Evolutionary conservation across 1,140 invertebrate genomes (phyloP).

Genomic region (Atta colombica): DNA sequence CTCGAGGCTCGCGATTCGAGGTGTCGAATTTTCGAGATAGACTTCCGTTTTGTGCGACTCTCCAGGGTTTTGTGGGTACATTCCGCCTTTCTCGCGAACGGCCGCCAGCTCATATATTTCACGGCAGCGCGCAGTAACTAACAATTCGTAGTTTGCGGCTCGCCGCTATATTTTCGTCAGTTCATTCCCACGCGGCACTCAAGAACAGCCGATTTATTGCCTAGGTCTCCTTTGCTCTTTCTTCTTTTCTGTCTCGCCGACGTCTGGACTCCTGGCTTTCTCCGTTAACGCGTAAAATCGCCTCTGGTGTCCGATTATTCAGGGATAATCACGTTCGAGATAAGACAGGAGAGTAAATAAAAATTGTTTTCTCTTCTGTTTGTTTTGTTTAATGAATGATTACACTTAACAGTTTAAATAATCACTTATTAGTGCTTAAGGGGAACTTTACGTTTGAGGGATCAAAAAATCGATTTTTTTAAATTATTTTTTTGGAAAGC

Average conservation of each 20-base stretch:
- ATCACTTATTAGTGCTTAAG: background rate
- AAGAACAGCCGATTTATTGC: conserved; percentile 73
- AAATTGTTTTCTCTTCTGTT: background rate
- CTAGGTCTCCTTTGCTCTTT: background rate
- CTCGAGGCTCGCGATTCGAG: conserved; percentile 49
- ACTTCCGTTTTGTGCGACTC: conserved; percentile 41
- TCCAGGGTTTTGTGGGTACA: conserved; percentile 74
- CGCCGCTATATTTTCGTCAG: conserved; percentile 80
- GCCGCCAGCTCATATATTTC: conserved; percentile 74
- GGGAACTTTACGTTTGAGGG: no score
- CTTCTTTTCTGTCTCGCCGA: background rate
- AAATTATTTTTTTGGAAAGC: no score
- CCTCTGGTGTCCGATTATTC: conserved; percentile 48
- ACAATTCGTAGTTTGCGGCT: conserved; percentile 81
- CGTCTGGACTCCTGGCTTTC: conserved; percentile 32
- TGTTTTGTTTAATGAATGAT: background rate
- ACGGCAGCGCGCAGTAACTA: conserved; percentile 78
- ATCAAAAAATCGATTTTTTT: no score
- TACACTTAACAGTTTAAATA: background rate
- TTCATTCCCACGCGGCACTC: conserved; percentile 73
- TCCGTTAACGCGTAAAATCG: conserved; percentile 55
- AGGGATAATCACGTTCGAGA: conserved; percentile 30
- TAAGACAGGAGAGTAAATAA: background rate
- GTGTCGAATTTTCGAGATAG: conserved; percentile 69
- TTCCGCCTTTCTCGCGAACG: conserved; percentile 75